Evolutionary conservation across 2,888 invertebrate genomes (phyloP).

Genomic region (Ophion ventricosus): DNA sequence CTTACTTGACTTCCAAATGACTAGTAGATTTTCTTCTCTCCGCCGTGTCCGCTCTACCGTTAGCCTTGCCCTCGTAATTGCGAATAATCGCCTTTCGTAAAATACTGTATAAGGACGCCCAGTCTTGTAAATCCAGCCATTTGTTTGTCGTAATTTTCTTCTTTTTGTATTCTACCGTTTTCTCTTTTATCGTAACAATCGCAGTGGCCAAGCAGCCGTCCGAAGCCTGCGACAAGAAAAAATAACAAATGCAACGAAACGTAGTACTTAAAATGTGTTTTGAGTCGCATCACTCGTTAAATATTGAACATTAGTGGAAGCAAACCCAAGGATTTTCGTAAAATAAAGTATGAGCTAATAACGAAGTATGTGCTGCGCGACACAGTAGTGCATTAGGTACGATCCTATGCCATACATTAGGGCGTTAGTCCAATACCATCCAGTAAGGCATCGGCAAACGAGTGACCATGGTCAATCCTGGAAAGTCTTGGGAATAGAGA

Average conservation of each 20-base stretch:
- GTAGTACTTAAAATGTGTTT: not conserved
- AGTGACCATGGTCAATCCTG: too few species aligned
- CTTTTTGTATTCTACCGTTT: conserved; percentile 73
- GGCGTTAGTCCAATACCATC: too few species aligned
- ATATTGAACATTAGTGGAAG: not conserved
- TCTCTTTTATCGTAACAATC: conserved; percentile 76
- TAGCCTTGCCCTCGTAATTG: conserved; percentile 64
- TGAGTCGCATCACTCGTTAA: not conserved
- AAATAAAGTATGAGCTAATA: too few species aligned
- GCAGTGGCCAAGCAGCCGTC: conserved; percentile 75
- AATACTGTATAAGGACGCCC: conserved; percentile 75
- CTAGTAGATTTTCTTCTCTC: conserved; percentile 73
- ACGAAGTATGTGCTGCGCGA: too few species aligned
- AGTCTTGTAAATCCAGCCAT: conserved; percentile 77
- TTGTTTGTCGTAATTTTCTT: conserved; percentile 75
- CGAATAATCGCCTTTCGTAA: conserved; percentile 74
- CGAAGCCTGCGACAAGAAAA: conserved; percentile 63
- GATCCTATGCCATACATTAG: too few species aligned
- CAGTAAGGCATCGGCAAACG: too few species aligned
- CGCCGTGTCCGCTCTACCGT: conserved; percentile 38
- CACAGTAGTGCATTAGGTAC: too few species aligned
- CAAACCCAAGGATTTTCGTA: too few species aligned
- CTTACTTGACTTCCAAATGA: conserved; percentile 76
- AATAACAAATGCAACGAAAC: not conserved
- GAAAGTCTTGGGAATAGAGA: too few species aligned